Base-by-base conservation (phyloP, 2,888 invertebrate species). In the Campopleginae sp. region DNA sequence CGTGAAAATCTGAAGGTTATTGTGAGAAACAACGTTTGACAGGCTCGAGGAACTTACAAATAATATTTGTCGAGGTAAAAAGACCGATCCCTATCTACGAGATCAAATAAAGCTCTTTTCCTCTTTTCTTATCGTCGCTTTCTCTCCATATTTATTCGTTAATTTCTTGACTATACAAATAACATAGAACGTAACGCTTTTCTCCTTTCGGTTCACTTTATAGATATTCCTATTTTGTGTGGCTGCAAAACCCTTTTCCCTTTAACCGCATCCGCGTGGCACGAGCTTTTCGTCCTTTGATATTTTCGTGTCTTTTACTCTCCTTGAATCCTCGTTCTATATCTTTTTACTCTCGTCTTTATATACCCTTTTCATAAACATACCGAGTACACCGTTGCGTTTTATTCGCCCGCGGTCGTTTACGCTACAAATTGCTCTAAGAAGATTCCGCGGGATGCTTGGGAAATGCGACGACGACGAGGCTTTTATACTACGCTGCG, bases 351-450 rank as follows among this genome's bases (percentile, higher is more conserved):
- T 38, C 14, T 17, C 14, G 4, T 58, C 54, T 58, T 17, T 54
- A 12, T 54, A 31, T 58, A 72, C 82, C 86, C 89, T 86, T 89
- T 90, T 89, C 88, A 88, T 88, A 88, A 89, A 88, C 88, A 88
- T 86, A 66, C 71, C 12, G 27, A 68, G 65, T 27, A 31, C 58
- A 27, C 31, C 33, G 33, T 71, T 72, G 86, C 85, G 76, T 88
- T 88, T 88, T 88, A 88, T 89, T 87, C 88, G 88, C 86, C 80
- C 80, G 86, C 86, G 81, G 86, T 89, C 89, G 89, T 91, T 89
- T 89, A 89, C 88, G 84, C 88, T 89, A 88, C 89, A 91, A 91
- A 91, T 91, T 90, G 90, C 90, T 88, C 85, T 89, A 90, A 91
- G 90, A 90, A 90, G 90, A 91, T 91, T 91, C 85, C 80, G 84